Percentiles rank a stretch among this genome's conserved stretches.
These are phyloP conservation scores for Eupithecia tripunctaria DNA, from an alignment of 2,888 invertebrate genomes.

Conservation along the genomic window DNA sequence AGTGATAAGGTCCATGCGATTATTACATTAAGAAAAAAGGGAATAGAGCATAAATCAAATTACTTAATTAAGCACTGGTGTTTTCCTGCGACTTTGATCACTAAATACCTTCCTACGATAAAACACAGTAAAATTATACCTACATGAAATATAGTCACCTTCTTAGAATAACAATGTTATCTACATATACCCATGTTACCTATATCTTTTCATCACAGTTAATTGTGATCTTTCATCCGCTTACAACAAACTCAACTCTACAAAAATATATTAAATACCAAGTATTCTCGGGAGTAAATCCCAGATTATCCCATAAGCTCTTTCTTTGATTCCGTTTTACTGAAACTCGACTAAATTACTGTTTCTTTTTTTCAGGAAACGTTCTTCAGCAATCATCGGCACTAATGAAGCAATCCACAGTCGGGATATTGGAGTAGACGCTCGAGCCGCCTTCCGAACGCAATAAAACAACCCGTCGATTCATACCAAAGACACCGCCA, in stretches of 20 bases:
- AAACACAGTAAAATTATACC: background rate
- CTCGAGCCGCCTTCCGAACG: constrained; percentile 65
- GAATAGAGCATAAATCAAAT: background rate
- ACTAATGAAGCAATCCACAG: constrained; percentile 82
- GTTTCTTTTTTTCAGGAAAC: constrained; percentile 71
- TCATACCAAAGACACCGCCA: constrained; percentile 50
- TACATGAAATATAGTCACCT: background rate
- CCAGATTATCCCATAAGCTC: constrained; percentile 23
- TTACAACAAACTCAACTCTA: constrained; percentile 23
- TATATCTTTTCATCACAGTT: background rate
- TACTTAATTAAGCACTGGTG: background rate
- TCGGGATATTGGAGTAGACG: constrained; percentile 80
- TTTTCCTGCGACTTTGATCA: background rate
- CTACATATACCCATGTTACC: no score
- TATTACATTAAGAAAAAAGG: background rate
- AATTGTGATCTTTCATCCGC: constrained; percentile 29
- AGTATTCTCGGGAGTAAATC: constrained; percentile 27
- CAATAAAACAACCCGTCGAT: constrained; percentile 76
- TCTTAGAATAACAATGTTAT: background rate
- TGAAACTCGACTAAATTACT: constrained; percentile 45
- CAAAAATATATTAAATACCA: constrained; percentile 24
- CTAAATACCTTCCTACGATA: background rate
- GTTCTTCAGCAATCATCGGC: constrained; percentile 72
- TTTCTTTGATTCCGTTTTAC: constrained; percentile 33
- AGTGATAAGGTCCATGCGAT: background rate